These are phyloP conservation scores for Setipinna tenuifilis DNA, from an alignment of 2,797 vertebrate genomes.

Conservation along the genomic window DNA sequence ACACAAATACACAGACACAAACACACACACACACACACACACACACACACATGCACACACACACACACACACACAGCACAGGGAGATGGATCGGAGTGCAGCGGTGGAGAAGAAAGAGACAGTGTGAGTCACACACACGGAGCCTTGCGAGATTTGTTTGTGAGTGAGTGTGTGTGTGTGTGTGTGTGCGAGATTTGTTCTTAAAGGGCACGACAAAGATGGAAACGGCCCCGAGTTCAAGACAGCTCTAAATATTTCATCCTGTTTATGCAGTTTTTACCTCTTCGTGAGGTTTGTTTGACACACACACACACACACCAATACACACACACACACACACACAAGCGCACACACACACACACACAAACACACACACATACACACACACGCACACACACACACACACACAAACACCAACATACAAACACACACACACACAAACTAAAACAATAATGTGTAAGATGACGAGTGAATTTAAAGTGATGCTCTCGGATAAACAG, in stretches of 20 bases:
- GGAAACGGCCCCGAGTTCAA: neutral
- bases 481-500: neutral
- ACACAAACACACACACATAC: neutral
- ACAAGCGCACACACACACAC: neutral
- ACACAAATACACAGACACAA: slow-evolving; percentile 18
- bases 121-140: too few relatives aligned
- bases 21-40: neutral
- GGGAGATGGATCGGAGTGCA: neutral
- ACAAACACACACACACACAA: neutral
- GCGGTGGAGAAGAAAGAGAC: too few relatives aligned
- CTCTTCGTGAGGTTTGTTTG: neutral
- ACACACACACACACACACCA: neutral
- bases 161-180: too few relatives aligned
- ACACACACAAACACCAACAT: too few relatives aligned
- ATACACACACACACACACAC: neutral
- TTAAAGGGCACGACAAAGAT: slow-evolving; percentile 2
- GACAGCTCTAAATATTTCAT: neutral
- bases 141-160: too few relatives aligned
- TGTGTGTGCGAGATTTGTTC: too few relatives aligned
- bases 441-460: neutral
- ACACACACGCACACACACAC: too few relatives aligned
- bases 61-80: neutral
- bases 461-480: neutral
- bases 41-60: slow-evolving; percentile 18
- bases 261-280: slow-evolving; percentile 22